A percentile compares a stretch with the other conserved stretches of the same genome.
phyloP scores from a whole-genome alignment of 2,797 vertebrate genomes.

The Taeniopygia guttata region DNA sequence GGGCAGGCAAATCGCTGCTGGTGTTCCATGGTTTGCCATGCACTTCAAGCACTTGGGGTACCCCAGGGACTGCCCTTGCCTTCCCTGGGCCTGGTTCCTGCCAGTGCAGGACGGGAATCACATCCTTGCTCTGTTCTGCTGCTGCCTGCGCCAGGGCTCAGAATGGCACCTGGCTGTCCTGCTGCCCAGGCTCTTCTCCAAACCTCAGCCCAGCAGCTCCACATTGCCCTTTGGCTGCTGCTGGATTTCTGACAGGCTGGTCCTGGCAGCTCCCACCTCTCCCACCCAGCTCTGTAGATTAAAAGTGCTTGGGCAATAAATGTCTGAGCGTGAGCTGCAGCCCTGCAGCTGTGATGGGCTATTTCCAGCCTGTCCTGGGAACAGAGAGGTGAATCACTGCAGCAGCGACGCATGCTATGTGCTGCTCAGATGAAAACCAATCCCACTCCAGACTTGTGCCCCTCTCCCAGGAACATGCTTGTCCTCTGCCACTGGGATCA shows the following conservation, averaged over 20 bases:
- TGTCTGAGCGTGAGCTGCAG: neutral
- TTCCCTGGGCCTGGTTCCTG: neutral
- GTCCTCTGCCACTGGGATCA: neutral
- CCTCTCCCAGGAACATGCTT: neutral
- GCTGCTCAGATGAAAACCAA: slow-evolving; percentile 71
- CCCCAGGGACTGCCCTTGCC: neutral
- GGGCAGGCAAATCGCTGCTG: accelerated
- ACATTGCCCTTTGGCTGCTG: neutral
- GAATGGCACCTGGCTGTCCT: accelerated
- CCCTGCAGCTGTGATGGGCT: slow-evolving; percentile 42
- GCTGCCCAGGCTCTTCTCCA: neutral
- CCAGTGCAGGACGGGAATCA: neutral
- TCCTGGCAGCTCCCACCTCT: neutral
- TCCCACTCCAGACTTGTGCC: neutral
- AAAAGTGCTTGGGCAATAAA: neutral
- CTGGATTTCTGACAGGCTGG: neutral
- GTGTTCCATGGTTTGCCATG: neutral
- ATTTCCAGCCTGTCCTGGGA: slow-evolving; percentile 63
- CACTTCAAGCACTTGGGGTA: neutral
- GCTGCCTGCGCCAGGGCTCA: neutral
- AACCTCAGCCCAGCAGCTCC: neutral
- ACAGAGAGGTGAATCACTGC: slow-evolving; percentile 41
- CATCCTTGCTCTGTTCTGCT: accelerated
- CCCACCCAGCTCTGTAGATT: neutral
- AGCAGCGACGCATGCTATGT: slow-evolving; percentile 50